Evolutionary conservation across 2,888 invertebrate genomes (phyloP).

Genomic region (Palloptera scutellata): DNA sequence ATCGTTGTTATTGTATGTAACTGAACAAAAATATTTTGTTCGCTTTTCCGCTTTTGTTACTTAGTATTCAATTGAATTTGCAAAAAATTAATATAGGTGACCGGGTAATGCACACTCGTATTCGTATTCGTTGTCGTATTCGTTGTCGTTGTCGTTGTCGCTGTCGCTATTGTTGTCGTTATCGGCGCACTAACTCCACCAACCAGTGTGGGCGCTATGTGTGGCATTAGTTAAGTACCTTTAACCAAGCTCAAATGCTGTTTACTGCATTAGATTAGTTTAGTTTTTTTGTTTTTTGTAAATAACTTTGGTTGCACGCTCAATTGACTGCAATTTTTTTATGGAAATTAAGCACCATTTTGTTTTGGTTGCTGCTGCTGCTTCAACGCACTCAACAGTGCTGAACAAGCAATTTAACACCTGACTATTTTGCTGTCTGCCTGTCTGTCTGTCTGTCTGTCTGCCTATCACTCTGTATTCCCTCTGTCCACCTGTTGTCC

Average conservation of each 20-base stretch:
- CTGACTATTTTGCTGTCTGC: neutral
- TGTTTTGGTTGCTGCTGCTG: neutral
- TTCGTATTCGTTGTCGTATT: slow-evolving; percentile 24
- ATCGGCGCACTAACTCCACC: slow-evolving; percentile 4
- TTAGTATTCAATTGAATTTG: slow-evolving; percentile 30
- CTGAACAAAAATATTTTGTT: neutral
- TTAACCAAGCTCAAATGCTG: too few relatives aligned
- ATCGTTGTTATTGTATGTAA: slow-evolving; percentile 21
- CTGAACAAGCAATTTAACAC: too few relatives aligned
- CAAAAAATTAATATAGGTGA: slow-evolving; percentile 33
- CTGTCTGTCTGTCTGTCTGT: slow-evolving; percentile 13
- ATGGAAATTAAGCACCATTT: neutral
- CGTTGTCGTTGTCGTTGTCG: slow-evolving; percentile 25
- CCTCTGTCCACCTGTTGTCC: slow-evolving; percentile 15
- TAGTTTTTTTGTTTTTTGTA: neutral
- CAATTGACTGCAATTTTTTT: neutral
- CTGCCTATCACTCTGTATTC: slow-evolving; percentile 7
- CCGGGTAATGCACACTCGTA: slow-evolving; percentile 36
- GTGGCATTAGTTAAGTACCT: too few relatives aligned
- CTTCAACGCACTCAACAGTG: neutral
- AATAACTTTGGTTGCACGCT: neutral
- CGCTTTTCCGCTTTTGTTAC: slow-evolving; percentile 18
- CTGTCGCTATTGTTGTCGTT: slow-evolving; percentile 32
- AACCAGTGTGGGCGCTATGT: too few relatives aligned
- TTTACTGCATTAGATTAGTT: too few relatives aligned